Conservation (phyloP, 2,888 invertebrate species). For the Agrochola lychnidis region DNA sequence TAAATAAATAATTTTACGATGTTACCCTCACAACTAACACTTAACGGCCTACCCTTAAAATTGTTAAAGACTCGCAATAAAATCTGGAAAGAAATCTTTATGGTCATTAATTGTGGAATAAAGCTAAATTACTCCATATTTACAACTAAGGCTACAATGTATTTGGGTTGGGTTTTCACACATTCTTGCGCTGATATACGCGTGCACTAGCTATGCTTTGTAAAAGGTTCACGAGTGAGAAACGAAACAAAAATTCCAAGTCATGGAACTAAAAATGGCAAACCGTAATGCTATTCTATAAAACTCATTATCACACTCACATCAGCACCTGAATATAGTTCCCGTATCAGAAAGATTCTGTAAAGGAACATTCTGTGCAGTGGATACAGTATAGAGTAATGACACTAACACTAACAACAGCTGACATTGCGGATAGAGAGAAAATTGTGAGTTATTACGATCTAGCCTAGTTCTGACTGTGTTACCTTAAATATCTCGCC, state of each 20-base stretch:
- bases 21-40: constrained; percentile 84
- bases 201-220: neutral
- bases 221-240: neutral
- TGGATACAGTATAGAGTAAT: neutral
- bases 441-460: neutral
- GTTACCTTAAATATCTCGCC: neutral
- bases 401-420: neutral
- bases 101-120: constrained; percentile 73
- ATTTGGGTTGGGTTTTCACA: constrained; percentile 55
- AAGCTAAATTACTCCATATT: constrained; percentile 68
- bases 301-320: neutral
- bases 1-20: constrained; percentile 89
- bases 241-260: neutral
- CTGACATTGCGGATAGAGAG: neutral
- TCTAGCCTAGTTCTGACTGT: neutral
- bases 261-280: neutral
- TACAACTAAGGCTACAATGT: constrained; percentile 61
- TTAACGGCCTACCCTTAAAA: constrained; percentile 81
- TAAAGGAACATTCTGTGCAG: neutral
- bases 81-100: constrained; percentile 76
- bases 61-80: constrained; percentile 79
- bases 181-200: constrained; percentile 47
- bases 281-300: neutral
- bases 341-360: too few relatives aligned
- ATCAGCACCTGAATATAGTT: neutral